phyloP scores from a whole-genome alignment of 2,797 vertebrate species.

The Cirrhinus molitorella region DNA sequence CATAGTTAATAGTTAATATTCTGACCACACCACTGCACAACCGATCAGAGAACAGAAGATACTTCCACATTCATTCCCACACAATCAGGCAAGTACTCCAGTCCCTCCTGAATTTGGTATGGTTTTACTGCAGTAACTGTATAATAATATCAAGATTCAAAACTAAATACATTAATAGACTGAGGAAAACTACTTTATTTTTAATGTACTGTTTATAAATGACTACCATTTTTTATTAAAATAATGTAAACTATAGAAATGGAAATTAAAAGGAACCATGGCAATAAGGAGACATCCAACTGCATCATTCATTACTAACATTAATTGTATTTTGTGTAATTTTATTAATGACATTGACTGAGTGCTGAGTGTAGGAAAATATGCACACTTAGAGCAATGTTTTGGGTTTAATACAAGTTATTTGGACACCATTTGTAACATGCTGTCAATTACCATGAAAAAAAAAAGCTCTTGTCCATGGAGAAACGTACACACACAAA shows the following conservation, averaged over 20 bases:
- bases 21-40: not conserved
- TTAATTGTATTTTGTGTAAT: not conserved
- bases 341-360: not conserved
- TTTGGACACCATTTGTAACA: not conserved
- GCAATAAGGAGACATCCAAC: not conserved
- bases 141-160: not conserved
- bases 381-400: not conserved
- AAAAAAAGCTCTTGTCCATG: not conserved
- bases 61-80: not conserved
- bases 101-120: not conserved
- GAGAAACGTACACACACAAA: not conserved
- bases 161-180: not conserved
- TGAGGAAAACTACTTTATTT: not conserved
- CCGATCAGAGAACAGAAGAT: not conserved
- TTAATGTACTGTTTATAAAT: not conserved
- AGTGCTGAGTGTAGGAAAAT: not conserved
- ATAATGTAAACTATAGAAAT: not conserved
- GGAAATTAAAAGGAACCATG: not conserved
- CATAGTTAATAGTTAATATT: too few relatives aligned
- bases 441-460: not conserved
- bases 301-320: not conserved
- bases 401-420: not conserved
- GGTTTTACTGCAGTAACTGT: not conserved
- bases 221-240: not conserved
- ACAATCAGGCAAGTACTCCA: not conserved